phyloP scores from a whole-genome alignment of 1,140 invertebrate species.

The Bombus terrestris region DNA sequence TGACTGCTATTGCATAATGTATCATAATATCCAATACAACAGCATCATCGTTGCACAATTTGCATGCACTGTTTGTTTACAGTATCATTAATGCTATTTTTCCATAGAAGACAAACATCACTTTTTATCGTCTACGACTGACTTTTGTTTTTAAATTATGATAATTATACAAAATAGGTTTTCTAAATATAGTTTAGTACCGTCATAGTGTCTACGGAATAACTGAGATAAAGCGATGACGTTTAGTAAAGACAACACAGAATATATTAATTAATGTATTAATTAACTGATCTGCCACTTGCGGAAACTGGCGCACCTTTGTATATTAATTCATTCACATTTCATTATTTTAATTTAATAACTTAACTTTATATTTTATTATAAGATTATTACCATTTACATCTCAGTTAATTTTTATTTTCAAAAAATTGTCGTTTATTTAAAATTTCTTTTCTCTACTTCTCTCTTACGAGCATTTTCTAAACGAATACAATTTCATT shows the following conservation, averaged over 20 bases:
- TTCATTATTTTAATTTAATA: background rate
- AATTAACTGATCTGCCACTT: background rate
- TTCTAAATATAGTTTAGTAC: background rate
- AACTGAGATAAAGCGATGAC: background rate
- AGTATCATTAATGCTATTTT: background rate
- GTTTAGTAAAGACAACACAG: background rate
- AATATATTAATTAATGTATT: background rate
- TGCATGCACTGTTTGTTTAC: background rate
- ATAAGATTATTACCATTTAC: too few species aligned
- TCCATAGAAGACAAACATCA: background rate
- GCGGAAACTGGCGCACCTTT: background rate
- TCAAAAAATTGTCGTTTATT: background rate
- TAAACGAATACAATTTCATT: background rate
- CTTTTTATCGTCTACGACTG: background rate
- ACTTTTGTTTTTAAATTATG: background rate
- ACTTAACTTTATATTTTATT: background rate
- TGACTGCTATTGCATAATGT: constrained; percentile 1
- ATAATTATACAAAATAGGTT: background rate
- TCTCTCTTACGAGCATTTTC: background rate
- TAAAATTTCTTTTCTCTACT: background rate
- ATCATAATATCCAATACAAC: background rate
- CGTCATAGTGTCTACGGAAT: background rate
- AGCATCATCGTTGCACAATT: background rate
- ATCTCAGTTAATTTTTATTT: too few species aligned
- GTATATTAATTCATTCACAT: background rate